These are phyloP conservation scores for Esox niger DNA, from an alignment of 2,113 vertebrate species.

Conservation along the genomic window DNA sequence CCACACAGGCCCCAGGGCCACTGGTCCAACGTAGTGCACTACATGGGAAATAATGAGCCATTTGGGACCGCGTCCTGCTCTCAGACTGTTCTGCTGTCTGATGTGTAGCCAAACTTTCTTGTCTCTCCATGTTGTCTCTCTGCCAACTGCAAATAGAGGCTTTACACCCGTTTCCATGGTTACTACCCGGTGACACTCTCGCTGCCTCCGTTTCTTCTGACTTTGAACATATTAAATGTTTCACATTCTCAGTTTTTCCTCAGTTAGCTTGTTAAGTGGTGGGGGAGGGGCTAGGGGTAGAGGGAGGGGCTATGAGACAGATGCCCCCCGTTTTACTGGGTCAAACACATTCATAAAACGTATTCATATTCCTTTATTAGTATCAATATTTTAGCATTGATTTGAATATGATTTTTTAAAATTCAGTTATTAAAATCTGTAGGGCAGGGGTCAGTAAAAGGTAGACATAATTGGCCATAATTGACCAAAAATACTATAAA, in stretches of 20 bases:
- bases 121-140: neutral
- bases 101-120: conserved; percentile 19
- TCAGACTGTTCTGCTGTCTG: no score
- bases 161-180: conserved; percentile 44
- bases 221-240: neutral
- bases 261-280: neutral
- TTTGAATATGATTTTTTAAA: no score
- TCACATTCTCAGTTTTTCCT: conserved; percentile 5
- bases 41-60: no score
- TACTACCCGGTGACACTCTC: conserved; percentile 20
- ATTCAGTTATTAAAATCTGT: no score
- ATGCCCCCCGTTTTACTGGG: neutral
- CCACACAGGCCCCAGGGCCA: no score
- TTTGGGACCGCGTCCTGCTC: no score
- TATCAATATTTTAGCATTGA: no score
- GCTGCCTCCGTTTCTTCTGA: neutral
- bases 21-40: no score
- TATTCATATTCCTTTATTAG: no score
- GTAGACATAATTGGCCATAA: no score
- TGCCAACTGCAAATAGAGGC: conserved; percentile 18
- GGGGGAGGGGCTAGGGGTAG: conserved; percentile 9
- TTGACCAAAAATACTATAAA: no score
- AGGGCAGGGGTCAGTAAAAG: no score
- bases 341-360: neutral
- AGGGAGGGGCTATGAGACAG: neutral